Conservation (phyloP, 1,140 invertebrate species). For the Paramacrobiotus metropolitanus region DNA sequence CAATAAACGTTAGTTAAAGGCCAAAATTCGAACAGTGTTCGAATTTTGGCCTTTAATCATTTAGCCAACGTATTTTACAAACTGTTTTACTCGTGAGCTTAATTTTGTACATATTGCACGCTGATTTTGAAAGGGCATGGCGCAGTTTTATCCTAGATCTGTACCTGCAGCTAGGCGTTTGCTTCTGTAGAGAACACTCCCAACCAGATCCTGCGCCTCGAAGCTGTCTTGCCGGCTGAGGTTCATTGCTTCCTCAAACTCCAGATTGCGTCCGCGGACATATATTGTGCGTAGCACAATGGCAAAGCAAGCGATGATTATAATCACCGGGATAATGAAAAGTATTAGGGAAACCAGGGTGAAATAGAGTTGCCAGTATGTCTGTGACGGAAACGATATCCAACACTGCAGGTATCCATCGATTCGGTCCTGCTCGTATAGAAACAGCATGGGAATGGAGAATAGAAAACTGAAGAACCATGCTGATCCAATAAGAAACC, state of each 20-base stretch:
- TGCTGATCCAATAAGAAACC: constrained; percentile 45
- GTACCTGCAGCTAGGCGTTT: constrained; percentile 4
- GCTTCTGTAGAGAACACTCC: constrained; percentile 9
- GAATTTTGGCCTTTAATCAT: too few relatives aligned
- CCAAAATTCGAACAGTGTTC: background rate
- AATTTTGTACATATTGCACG: too few relatives aligned
- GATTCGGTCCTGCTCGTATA: constrained; percentile 44
- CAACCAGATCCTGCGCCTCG: background rate
- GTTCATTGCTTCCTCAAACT: constrained; percentile 1
- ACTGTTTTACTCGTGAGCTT: too few relatives aligned
- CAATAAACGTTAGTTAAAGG: background rate
- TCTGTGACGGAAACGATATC: constrained; percentile 47
- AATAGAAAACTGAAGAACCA: constrained; percentile 59
- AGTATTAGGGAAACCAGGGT: constrained; percentile 51
- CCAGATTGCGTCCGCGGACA: constrained; percentile 35
- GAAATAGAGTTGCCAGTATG: constrained; percentile 62
- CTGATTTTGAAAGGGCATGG: too few relatives aligned
- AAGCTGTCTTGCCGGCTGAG: background rate
- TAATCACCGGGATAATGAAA: constrained; percentile 63
- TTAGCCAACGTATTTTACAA: background rate
- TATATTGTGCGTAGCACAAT: constrained; percentile 79
- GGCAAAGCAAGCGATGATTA: constrained; percentile 69
- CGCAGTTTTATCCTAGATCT: too few relatives aligned
- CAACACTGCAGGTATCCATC: constrained; percentile 51
- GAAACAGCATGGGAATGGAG: constrained; percentile 51